Percentiles rank a stretch among this genome's conserved stretches.
phyloP scores from a whole-genome alignment of 2,797 vertebrate genomes.

The Chiroxiphia lanceolata region DNA sequence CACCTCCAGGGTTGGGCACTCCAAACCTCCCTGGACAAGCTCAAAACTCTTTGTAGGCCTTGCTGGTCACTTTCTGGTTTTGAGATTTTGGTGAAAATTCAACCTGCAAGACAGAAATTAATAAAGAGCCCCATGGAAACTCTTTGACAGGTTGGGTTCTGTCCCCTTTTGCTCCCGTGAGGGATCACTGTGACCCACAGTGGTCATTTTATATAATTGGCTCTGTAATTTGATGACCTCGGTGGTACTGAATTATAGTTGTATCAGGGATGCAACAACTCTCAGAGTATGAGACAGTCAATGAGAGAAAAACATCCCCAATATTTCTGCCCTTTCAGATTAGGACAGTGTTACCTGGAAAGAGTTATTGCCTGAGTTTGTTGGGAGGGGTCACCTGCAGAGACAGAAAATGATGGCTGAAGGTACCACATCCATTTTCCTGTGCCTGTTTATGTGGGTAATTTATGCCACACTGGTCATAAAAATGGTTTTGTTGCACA shows the following conservation, averaged over 20 bases:
- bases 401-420: background rate
- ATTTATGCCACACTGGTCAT: background rate
- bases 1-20: no score
- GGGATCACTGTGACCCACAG: background rate
- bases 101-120: background rate
- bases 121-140: background rate
- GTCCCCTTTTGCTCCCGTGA: accelerated
- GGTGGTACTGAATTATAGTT: background rate
- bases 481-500: background rate
- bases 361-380: background rate
- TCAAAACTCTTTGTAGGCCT: no score
- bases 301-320: background rate
- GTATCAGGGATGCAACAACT: background rate
- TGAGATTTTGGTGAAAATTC: background rate
- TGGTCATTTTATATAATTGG: background rate
- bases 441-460: background rate
- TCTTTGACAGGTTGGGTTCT: background rate
- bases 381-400: background rate
- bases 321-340: background rate
- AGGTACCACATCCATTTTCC: background rate
- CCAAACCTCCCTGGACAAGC: no score
- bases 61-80: no score
- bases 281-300: background rate
- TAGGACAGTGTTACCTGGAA: background rate
- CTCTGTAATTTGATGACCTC: background rate